These are phyloP conservation scores for Bovichtus variegatus DNA, from an alignment of 2,797 vertebrate species.

Conservation along the genomic window DNA sequence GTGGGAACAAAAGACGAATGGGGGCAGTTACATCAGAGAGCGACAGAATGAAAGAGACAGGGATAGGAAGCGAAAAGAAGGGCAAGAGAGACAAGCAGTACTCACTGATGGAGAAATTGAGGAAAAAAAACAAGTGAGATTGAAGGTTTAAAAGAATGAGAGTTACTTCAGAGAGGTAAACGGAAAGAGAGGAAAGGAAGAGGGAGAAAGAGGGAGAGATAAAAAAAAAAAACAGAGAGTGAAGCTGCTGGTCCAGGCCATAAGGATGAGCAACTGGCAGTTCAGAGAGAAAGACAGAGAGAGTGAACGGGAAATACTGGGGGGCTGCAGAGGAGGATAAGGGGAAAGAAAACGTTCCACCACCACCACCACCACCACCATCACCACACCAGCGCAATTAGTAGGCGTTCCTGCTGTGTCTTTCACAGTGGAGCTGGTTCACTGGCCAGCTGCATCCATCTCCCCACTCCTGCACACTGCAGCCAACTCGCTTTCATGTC, in stretches of 20 bases:
- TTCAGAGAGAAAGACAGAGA: constrained; percentile 43
- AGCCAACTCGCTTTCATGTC: constrained; percentile 61
- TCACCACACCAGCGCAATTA: constrained; percentile 72
- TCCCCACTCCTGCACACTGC: constrained; percentile 55
- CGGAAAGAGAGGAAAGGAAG: constrained; percentile 17
- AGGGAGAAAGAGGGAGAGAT: constrained; percentile 33
- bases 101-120: constrained; percentile 40
- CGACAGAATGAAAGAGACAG: constrained; percentile 48
- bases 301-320: constrained; percentile 25
- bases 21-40: constrained; percentile 71
- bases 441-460: constrained; percentile 74
- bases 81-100: constrained; percentile 39
- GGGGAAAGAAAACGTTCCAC: constrained; percentile 46
- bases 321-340: constrained; percentile 58
- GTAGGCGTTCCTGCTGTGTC: constrained; percentile 73
- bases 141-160: constrained; percentile 49
- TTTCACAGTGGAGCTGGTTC: constrained; percentile 68
- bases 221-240: constrained; percentile 44
- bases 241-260: constrained; percentile 61
- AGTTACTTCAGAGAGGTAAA: constrained; percentile 47
- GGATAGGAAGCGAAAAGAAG: constrained; percentile 52
- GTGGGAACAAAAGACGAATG: constrained; percentile 66
- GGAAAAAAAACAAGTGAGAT: constrained; percentile 43
- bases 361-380: constrained; percentile 27
- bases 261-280: constrained; percentile 53